Base-by-base conservation (phyloP, 2,113 vertebrate genomes). In the Indri indri region DNA sequence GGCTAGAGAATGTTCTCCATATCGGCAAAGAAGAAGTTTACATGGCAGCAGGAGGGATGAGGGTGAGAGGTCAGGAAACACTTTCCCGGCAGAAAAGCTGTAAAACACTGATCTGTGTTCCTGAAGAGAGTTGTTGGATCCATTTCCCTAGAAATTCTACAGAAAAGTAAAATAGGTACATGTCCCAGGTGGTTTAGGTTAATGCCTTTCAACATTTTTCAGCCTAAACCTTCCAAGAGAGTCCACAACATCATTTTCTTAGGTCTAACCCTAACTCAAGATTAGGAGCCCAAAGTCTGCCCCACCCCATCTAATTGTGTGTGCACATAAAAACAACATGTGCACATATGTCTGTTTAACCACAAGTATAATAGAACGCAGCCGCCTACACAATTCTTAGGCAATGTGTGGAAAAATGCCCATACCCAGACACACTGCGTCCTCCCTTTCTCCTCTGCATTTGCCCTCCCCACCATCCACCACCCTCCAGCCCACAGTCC, bases 1-100 rank as follows among this genome's bases (percentile, higher is more conserved):
- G 30, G 54, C 90, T 13, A 37, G 63, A 81, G 80, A 76, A 22
- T 32, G 65, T 42, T 65, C 84, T 92, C 70, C 34, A 5, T 76
- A 87, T 71, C 50, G 37, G 66, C 14, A 20, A 57, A 68, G 63
- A 63, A 32, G 89, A 63, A 32, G 89, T 80, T 45, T 32, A 82
- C 95, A 25, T 0, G 3, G 42, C 3, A 22, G 74, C 7, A 1
- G 5, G 73, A 81, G 83, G 79, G 45, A 79, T 3, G 42, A 63
- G 82, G 91, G 95, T 52, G 74, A 93, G 63, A 70, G 92, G 96
- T 93, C 95, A 66, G 74, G 17, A 91, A 30, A 37, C 50, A 73
- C 34, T 79, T 32, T 13, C 27, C 32, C 0, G 0, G 20, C 61
- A n/a, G 61, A 65, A 87, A 95, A 40, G 45, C 42, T 87, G 76